phyloP scores from a whole-genome alignment of 2,113 vertebrate genomes.

The Tauraco erythrolophus region DNA sequence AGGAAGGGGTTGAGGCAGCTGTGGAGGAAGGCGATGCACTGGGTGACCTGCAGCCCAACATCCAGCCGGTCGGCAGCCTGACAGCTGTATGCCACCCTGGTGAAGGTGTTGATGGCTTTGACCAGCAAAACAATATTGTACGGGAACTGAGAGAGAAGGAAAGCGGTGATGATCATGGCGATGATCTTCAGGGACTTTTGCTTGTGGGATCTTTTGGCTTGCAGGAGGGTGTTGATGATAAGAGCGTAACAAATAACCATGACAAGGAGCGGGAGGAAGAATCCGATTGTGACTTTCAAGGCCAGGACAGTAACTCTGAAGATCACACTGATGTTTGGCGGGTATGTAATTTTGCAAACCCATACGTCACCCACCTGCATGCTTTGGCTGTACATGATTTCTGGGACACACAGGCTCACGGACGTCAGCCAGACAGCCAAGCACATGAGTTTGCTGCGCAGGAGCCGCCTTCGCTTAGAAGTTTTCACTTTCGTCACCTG shows the following conservation, averaged over 20 bases:
- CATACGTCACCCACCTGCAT: not conserved
- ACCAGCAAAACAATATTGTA: conserved; percentile 83
- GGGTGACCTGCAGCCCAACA: conserved; percentile 82
- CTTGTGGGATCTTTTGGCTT: conserved; percentile 86
- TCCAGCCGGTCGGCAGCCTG: conserved; percentile 58
- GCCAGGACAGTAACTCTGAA: conserved; percentile 79
- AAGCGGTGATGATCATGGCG: conserved; percentile 80
- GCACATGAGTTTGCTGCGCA: conserved; percentile 82
- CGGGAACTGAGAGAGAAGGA: conserved; percentile 88
- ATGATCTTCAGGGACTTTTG: conserved; percentile 89
- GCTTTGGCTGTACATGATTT: conserved; percentile 83
- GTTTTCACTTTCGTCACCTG: conserved; percentile 81
- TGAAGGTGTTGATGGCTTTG: conserved; percentile 74
- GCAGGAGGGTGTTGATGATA: conserved; percentile 85
- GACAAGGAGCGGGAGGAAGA: conserved; percentile 83
- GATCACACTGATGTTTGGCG: not conserved
- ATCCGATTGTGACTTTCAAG: conserved; percentile 85
- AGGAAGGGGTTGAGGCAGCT: conserved; percentile 91
- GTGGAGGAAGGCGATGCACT: conserved; percentile 86
- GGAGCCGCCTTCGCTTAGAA: conserved; percentile 76
- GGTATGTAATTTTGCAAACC: conserved; percentile 79
- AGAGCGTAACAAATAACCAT: conserved; percentile 87
- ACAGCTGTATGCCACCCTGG: conserved; percentile 69
- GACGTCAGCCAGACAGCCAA: conserved; percentile 81
- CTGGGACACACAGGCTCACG: conserved; percentile 81